These are phyloP conservation scores for Leptopilina boulardi DNA, from an alignment of 1,140 invertebrate genomes.

Conservation along the genomic window DNA sequence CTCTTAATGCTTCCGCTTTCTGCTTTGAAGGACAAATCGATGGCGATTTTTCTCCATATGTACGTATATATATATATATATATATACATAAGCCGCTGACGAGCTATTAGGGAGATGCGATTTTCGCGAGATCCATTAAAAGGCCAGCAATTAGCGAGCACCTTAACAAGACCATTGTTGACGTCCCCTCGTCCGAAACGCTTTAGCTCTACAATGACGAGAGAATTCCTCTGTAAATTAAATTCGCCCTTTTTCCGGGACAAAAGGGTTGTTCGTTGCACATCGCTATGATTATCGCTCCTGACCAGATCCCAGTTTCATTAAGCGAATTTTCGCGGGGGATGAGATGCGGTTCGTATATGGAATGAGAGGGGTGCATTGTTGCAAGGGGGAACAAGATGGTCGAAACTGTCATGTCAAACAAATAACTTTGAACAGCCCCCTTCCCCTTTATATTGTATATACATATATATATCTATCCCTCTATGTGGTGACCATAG, in stretches of 20 bases:
- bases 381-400: slow-evolving; percentile 36
- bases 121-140: slow-evolving; percentile 66
- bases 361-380: slow-evolving; percentile 38
- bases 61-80: no score
- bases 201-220: background rate
- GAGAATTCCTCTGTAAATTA: slow-evolving; percentile 61
- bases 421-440: slow-evolving; percentile 53
- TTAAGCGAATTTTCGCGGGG: slow-evolving; percentile 62
- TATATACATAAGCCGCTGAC: slow-evolving; percentile 28
- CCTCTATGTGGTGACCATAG: slow-evolving; percentile 36
- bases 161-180: slow-evolving; percentile 67
- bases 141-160: slow-evolving; percentile 62
- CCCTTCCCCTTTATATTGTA: no score
- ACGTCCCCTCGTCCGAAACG: slow-evolving; percentile 29
- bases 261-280: slow-evolving; percentile 30
- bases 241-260: slow-evolving; percentile 57
- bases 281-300: slow-evolving; percentile 22
- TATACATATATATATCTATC: no score
- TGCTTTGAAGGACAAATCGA: slow-evolving; percentile 9
- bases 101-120: slow-evolving; percentile 54
- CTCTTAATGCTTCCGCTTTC: background rate
- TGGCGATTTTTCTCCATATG: slow-evolving; percentile 13
- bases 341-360: slow-evolving; percentile 43
- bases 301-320: slow-evolving; percentile 61
- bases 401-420: slow-evolving; percentile 51